These are phyloP conservation scores for Rachycentron canadum DNA, from an alignment of 2,797 vertebrate species.

Conservation along the genomic window DNA sequence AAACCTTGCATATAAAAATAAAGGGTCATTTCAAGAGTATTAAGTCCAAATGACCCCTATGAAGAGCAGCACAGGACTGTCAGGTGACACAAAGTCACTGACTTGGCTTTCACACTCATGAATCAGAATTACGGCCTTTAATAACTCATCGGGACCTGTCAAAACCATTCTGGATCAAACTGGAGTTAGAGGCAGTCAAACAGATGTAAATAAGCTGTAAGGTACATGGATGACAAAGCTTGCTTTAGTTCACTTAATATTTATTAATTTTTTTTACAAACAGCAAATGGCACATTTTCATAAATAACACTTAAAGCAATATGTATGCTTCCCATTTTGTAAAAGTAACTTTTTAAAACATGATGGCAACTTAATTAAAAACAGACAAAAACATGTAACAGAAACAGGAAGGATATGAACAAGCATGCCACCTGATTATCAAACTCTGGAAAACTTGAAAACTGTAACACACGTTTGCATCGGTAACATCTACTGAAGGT, in stretches of 20 bases:
- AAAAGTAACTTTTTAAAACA: conserved; percentile 66
- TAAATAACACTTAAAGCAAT: conserved; percentile 69
- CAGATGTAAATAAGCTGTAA: not conserved
- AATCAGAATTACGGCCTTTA: conserved; percentile 25
- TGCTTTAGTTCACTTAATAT: conserved; percentile 42
- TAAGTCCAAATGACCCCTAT: conserved; percentile 15
- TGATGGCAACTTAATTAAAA: conserved; percentile 34
- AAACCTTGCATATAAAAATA: conserved; percentile 34
- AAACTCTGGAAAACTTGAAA: conserved; percentile 54
- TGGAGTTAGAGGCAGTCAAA: conserved; percentile 42
- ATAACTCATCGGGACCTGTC: conserved; percentile 33
- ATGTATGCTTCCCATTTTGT: conserved; percentile 49
- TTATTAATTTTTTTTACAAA: conserved; percentile 68
- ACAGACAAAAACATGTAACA: conserved; percentile 38
- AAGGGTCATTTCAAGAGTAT: conserved; percentile 39
- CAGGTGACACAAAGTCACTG: conserved; percentile 37
- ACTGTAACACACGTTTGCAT: conserved; percentile 64
- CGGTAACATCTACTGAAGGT: conserved; percentile 57
- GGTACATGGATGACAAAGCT: not conserved
- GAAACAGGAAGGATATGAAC: conserved; percentile 57
- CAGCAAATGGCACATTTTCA: conserved; percentile 76
- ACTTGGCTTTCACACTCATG: conserved; percentile 12
- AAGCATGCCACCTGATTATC: conserved; percentile 76
- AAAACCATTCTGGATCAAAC: conserved; percentile 29
- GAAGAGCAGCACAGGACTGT: conserved; percentile 21